These are phyloP conservation scores for Toxotes jaculatrix DNA, from an alignment of 2,113 vertebrate species.

Conservation along the genomic window DNA sequence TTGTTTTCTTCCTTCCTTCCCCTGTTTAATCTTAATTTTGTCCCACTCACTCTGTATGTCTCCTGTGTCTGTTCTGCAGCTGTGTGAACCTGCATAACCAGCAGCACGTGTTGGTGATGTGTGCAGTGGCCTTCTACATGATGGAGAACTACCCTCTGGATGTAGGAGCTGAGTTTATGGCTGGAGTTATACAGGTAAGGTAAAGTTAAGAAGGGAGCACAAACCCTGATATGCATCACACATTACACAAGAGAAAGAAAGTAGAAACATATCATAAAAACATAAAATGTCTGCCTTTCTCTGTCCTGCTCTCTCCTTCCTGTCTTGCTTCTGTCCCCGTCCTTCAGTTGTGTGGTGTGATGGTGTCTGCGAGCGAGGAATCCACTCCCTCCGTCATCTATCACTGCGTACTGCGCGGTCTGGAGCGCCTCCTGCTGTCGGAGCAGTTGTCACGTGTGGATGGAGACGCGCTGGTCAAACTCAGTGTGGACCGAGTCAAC, in stretches of 20 bases:
- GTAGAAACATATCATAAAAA: neutral
- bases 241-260: neutral
- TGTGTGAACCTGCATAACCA: constrained; percentile 96
- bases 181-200: constrained; percentile 93
- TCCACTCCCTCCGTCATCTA: constrained; percentile 94
- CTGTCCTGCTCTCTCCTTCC: neutral
- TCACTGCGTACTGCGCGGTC: constrained; percentile 94
- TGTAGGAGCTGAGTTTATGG: constrained; percentile 95
- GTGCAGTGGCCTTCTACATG: constrained; percentile 97
- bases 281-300: neutral
- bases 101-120: constrained; percentile 97
- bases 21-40: neutral
- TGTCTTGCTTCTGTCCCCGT: neutral
- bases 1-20: too few relatives aligned
- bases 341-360: constrained; percentile 92
- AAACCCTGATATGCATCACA: neutral
- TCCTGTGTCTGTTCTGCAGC: constrained; percentile 81
- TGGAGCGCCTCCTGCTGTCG: constrained; percentile 95
- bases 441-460: constrained; percentile 96
- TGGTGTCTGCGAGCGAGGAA: constrained; percentile 96
- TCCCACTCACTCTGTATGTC: constrained; percentile 11
- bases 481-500: constrained; percentile 96
- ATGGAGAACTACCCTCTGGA: constrained; percentile 98
- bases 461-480: constrained; percentile 93
- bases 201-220: neutral